Conservation (phyloP, 2,888 invertebrate genomes). For the Patella caerulea region DNA sequence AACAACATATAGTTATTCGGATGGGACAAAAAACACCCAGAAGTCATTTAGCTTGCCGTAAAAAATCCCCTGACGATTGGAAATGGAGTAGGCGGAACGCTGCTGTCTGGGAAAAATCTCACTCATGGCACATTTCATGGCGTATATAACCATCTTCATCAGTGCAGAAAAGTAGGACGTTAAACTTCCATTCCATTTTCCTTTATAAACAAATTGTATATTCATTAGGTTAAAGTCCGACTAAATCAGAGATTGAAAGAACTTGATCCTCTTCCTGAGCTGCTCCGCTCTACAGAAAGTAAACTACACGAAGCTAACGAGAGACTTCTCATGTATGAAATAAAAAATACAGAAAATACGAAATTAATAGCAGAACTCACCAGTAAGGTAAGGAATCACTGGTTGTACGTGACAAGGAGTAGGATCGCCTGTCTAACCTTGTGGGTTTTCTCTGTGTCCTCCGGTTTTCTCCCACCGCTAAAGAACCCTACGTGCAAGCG, state of each 20-base stretch:
- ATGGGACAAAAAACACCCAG: too few relatives aligned
- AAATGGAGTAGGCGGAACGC: neutral
- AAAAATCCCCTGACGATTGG: too few relatives aligned
- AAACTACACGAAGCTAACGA: conserved; percentile 65
- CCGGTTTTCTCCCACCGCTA: too few relatives aligned
- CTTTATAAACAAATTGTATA: neutral
- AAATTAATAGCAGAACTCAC: conserved; percentile 63
- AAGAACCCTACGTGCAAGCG: too few relatives aligned
- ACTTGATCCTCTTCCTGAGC: conserved; percentile 69
- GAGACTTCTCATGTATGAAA: conserved; percentile 56
- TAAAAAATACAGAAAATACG: conserved; percentile 62
- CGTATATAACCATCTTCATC: neutral
- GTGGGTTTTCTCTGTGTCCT: too few relatives aligned
- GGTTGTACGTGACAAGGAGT: too few relatives aligned
- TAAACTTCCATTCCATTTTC: too few relatives aligned
- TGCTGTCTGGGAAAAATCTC: neutral
- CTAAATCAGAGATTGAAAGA: conserved; percentile 66
- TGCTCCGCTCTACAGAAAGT: conserved; percentile 66
- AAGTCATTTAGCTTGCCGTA: too few relatives aligned
- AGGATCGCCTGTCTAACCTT: too few relatives aligned
- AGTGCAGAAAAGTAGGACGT: neutral
- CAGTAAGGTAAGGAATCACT: conserved; percentile 54
- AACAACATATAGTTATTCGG: too few relatives aligned
- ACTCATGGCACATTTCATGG: neutral
- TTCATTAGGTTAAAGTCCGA: conserved; percentile 58